Evolutionary conservation across 2,113 vertebrate species (phyloP).

Genomic region (Notiomystis cincta): DNA sequence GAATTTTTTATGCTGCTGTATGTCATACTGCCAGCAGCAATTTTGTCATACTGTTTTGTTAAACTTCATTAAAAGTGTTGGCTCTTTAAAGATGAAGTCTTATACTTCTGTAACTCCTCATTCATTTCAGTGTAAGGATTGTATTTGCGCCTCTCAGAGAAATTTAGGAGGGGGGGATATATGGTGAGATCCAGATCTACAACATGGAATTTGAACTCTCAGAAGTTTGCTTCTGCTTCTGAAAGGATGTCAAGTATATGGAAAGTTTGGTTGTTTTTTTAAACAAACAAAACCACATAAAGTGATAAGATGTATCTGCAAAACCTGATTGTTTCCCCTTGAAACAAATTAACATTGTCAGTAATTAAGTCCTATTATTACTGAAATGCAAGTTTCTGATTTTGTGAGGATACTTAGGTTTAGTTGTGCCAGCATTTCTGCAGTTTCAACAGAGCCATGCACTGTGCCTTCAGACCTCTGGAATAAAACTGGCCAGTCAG

Average conservation of each 20-base stretch:
- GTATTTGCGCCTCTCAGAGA: not conserved
- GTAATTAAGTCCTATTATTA: not conserved
- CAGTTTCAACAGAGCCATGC: not conserved
- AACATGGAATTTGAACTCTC: not conserved
- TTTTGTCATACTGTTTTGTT: not conserved
- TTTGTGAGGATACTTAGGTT: not conserved
- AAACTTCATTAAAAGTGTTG: not conserved
- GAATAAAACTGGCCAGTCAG: not conserved
- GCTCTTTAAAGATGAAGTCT: not conserved
- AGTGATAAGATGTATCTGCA: not conserved
- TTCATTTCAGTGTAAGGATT: not conserved
- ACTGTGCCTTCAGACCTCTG: not conserved
- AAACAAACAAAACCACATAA: not conserved
- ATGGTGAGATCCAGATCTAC: not conserved
- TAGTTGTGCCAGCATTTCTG: not conserved
- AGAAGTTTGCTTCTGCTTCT: not conserved
- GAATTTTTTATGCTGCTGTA: not conserved
- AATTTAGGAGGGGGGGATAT: not conserved
- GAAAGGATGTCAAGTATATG: not conserved
- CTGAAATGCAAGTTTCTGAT: not conserved
- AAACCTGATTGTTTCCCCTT: not conserved
- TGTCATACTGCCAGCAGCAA: not conserved
- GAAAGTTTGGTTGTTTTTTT: not conserved
- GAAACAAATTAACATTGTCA: not conserved
- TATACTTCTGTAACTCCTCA: not conserved